phyloP scores from a whole-genome alignment of 2,113 vertebrate genomes.

The Pyrgilauda ruficollis region DNA sequence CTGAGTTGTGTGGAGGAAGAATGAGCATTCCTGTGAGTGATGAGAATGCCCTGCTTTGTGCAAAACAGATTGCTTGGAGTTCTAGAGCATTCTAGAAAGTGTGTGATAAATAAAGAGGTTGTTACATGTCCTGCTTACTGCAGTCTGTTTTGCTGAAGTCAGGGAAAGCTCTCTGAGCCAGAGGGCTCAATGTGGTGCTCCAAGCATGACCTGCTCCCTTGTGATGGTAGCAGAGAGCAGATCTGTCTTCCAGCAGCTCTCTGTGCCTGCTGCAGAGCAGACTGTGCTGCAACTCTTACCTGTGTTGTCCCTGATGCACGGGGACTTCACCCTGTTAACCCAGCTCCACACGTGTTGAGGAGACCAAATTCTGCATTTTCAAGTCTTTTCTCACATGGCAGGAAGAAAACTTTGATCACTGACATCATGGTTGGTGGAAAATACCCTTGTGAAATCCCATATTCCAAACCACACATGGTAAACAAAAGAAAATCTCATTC shows the following conservation, averaged over 20 bases:
- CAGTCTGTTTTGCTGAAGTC: slow-evolving; percentile 9
- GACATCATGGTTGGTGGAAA: neutral
- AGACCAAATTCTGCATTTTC: neutral
- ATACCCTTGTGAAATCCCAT: neutral
- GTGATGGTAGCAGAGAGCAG: neutral
- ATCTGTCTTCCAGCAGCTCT: neutral
- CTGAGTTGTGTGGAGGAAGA: neutral
- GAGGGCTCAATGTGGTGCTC: neutral
- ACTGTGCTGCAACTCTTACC: neutral
- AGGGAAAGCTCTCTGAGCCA: neutral
- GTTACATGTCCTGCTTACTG: neutral
- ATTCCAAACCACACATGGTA: neutral
- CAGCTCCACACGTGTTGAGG: fast-evolving
- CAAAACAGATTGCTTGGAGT: neutral
- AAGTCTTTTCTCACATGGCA: neutral
- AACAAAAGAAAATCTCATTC: neutral
- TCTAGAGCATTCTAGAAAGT: neutral
- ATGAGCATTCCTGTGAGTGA: neutral
- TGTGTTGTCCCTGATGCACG: neutral
- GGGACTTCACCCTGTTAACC: neutral
- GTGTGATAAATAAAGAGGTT: neutral
- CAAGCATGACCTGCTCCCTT: neutral
- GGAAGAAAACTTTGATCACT: neutral
- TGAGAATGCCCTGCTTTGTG: neutral
- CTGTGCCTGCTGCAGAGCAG: neutral